These are phyloP conservation scores for Ploceus nigricollis DNA, from an alignment of 2,113 vertebrate species.

Conservation along the genomic window DNA sequence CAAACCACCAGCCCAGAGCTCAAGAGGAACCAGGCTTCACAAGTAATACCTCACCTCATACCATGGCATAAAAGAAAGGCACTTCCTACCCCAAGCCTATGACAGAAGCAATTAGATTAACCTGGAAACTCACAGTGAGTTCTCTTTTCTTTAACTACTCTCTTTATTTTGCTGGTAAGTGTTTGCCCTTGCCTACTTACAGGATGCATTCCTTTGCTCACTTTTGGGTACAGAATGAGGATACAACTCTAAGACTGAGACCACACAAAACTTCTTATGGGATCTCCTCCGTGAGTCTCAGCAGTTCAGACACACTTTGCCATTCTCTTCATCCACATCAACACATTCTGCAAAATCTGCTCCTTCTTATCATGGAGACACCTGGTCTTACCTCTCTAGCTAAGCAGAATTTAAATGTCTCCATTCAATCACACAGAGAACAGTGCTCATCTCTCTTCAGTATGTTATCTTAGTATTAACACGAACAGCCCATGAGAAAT, in stretches of 20 bases:
- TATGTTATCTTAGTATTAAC: not conserved
- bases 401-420: not conserved
- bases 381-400: not conserved
- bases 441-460: not conserved
- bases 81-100: not conserved
- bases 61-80: not conserved
- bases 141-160: not conserved
- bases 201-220: not conserved
- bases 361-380: not conserved
- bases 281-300: not conserved
- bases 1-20: not conserved
- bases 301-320: not conserved
- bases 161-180: not conserved
- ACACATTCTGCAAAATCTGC: not conserved
- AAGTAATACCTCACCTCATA: fast-evolving
- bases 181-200: not conserved
- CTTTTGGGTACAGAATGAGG: not conserved
- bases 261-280: not conserved
- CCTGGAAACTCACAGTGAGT: not conserved
- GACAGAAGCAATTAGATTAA: not conserved
- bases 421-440: not conserved
- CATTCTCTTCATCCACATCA: not conserved
- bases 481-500: not conserved
- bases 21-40: not conserved
- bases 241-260: not conserved